Evolutionary conservation across 92 coral and sea anemone genomes (phyloP), one percentile per base, ranked within the genome.

Genomic region (Ricordea florida): DNA sequence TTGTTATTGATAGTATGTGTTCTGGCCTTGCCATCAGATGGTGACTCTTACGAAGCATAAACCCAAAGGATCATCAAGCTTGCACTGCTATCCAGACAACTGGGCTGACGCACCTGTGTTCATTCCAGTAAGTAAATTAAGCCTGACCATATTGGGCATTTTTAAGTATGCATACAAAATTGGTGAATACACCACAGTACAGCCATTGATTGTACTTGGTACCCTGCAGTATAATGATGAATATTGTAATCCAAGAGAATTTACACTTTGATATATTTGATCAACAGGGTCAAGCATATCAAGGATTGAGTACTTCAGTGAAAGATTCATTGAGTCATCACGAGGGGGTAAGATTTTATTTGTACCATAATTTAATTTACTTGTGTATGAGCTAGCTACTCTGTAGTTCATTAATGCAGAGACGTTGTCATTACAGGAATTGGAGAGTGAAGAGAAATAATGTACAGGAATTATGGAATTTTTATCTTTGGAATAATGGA

Each of bases 101-200:
- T 89, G 98, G 94, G 92, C 69, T 0, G 94, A 92, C 32, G 94
- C 98, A 22, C 90, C 98, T 37, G 98, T 35, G 16, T 92, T 92
- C 68, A 53, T 92, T 43, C 98, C 98, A 1, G 98, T 92, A 50
- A 92, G 94, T 79, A 17, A 6, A 0, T 4, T 20, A 17, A 2
- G 0, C n/a, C n/a, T n/a, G n/a, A n/a, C n/a, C n/a, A n/a, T n/a
- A n/a, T n/a, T n/a, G n/a, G n/a, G n/a, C n/a, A n/a, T n/a, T n/a
- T n/a, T n/a, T n/a, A n/a, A n/a, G 44, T 37, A 37, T 8, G 8
- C 44, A 37, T 37, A n/a, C n/a, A n/a, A n/a, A n/a, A n/a, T n/a
- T n/a, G n/a, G n/a, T n/a, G n/a, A n/a, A n/a, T n/a, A n/a, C n/a
- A n/a, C n/a, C n/a, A n/a, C n/a, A n/a, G n/a, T n/a, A n/a, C n/a